Evolutionary conservation across 2,888 invertebrate species (phyloP).

Genomic region (Phragmatobia fuliginosa): DNA sequence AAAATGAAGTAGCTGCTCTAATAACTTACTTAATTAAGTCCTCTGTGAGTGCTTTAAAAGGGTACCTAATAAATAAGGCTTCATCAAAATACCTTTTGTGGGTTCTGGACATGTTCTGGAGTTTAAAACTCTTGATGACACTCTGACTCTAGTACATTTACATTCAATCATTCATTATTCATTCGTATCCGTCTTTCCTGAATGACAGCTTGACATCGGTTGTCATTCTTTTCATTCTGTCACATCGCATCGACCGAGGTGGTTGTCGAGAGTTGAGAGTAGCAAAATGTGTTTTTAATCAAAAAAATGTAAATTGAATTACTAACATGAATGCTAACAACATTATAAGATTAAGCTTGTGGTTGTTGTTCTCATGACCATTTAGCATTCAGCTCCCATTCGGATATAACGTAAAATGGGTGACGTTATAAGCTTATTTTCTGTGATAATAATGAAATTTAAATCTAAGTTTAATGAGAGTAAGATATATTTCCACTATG

Average conservation of each 20-base stretch:
- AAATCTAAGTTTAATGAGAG: constrained; percentile 84
- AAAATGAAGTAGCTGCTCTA: not conserved
- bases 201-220: constrained; percentile 10
- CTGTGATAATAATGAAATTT: constrained; percentile 85
- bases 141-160: too few species aligned
- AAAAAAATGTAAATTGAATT: constrained; percentile 73
- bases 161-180: not conserved
- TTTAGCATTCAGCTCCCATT: constrained; percentile 63
- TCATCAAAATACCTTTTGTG: too few species aligned
- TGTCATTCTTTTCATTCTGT: constrained; percentile 49
- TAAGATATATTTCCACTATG: constrained; percentile 79
- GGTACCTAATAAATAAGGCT: too few species aligned
- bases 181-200: not conserved
- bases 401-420: constrained; percentile 73
- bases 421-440: constrained; percentile 83
- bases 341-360: constrained; percentile 62
- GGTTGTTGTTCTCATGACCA: constrained; percentile 77
- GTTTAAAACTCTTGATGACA: too few species aligned
- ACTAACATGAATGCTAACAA: constrained; percentile 72
- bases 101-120: too few species aligned
- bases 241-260: constrained; percentile 62
- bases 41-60: too few species aligned
- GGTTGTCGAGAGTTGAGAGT: constrained; percentile 50
- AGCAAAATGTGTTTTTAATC: constrained; percentile 55
- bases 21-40: too few species aligned